Base-by-base conservation (phyloP, 1,140 invertebrate genomes). In the Panagrolaimus sp. region DNA sequence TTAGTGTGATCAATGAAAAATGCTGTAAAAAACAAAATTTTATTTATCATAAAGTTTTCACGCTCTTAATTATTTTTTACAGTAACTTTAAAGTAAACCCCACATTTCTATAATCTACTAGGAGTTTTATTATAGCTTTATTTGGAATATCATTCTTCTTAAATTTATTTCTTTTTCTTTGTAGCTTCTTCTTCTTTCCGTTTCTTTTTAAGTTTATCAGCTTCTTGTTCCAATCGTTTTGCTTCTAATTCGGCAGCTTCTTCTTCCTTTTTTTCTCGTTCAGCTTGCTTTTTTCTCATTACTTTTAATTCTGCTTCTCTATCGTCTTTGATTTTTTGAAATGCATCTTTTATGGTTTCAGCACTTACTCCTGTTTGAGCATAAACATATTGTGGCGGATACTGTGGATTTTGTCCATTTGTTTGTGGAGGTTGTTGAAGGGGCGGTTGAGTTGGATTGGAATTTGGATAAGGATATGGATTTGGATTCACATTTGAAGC, bases 251-350 rank as follows among this genome's bases (percentile, higher is more conserved):
- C 51, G 1, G 51, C 51, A 11, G 20, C 27, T 8, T 20, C 51
- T 57, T 57, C 51, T 16, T 57, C 51, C 20, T 25, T 57, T 27
- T 57, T 57, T 16, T 57, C 51, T 57, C 51, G 51, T 0, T 20
- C 51, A n/a, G 51, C 51, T 57, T 57, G 20, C 27, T 57, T 27
- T 57, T 57, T 27, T 8, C 51, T 14, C 51, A 57, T 57, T 8
- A 25, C 27, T 16, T 57, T 27, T 25, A 27, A 25, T 57, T 57
- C 51, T 11, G n/a, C n/a, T 57, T 16, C 9, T 3, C 51, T 14
- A 27, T 57, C 27, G 20, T 57, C 51, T 57, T 57, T 57, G 51
- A 57, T 57, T 9, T n/a, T 11, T 5, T 23, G 9, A 16, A 57
- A 57, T 23, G 51, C 51, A 5, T 57, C 20, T 57, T 27, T 57